Conservation (phyloP, 1,140 invertebrate species). For the Euura saliciscinereae region DNA sequence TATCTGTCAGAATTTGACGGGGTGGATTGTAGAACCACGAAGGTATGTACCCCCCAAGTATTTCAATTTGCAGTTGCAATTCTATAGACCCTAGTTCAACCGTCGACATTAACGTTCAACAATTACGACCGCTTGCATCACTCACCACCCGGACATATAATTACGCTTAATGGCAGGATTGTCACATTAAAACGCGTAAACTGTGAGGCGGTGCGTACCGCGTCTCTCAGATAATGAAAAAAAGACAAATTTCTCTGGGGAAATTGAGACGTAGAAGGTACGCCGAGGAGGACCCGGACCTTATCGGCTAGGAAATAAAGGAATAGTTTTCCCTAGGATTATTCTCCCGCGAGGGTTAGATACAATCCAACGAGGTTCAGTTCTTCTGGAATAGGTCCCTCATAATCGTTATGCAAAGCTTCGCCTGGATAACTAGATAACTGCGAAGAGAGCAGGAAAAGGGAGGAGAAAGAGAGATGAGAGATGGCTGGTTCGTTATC, state of each 20-base stretch:
- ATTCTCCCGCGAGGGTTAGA: neutral
- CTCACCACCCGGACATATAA: neutral
- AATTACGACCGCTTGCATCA: neutral
- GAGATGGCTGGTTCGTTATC: neutral
- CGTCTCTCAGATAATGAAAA: too few species aligned
- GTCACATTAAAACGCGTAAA: too few species aligned
- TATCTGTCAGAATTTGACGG: slow-evolving; percentile 15
- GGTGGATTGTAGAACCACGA: neutral
- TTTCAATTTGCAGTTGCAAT: slow-evolving; percentile 37
- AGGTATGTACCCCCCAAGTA: slow-evolving; percentile 20
- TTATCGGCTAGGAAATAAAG: neutral
- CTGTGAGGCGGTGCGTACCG: too few species aligned
- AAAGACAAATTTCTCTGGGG: too few species aligned
- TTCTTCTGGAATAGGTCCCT: slow-evolving; percentile 25
- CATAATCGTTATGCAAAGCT: slow-evolving; percentile 47
- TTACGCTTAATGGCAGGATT: neutral
- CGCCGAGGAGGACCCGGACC: neutral
- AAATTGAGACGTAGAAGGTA: too few species aligned
- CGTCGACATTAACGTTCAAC: neutral
- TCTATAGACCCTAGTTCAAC: neutral
- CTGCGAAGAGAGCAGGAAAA: slow-evolving; percentile 14
- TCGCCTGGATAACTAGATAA: slow-evolving; percentile 30
- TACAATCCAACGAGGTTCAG: slow-evolving; percentile 11
- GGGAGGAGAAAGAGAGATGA: neutral
- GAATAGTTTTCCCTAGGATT: neutral